Percentiles rank a stretch among this genome's conserved stretches.
These are phyloP conservation scores for Bombus waltoni DNA, from an alignment of 1,140 invertebrate species.

Conservation along the genomic window DNA sequence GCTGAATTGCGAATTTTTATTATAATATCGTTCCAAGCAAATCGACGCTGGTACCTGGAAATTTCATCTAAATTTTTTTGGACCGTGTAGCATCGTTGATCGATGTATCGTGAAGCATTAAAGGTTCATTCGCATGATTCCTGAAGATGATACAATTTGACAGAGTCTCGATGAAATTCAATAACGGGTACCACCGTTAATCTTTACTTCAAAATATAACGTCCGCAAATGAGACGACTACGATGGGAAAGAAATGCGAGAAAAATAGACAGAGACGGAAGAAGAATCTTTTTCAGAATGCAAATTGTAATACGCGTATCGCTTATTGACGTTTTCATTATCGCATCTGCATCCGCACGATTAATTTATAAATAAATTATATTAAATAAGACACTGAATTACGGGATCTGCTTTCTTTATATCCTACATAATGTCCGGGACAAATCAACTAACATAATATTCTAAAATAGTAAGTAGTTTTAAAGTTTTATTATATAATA, in stretches of 20 bases:
- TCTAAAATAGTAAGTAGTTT: neutral
- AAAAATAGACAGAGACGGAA: slow-evolving; percentile 68
- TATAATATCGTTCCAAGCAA: slow-evolving; percentile 41
- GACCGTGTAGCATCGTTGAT: slow-evolving; percentile 7
- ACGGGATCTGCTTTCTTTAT: neutral
- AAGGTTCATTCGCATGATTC: neutral
- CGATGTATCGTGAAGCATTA: neutral
- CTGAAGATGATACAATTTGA: slow-evolving; percentile 8
- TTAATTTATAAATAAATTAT: slow-evolving; percentile 84
- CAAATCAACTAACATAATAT: neutral
- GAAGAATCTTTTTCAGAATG: slow-evolving; percentile 79
- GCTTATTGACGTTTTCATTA: slow-evolving; percentile 83
- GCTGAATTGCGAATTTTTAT: slow-evolving; percentile 52
- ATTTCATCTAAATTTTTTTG: slow-evolving; percentile 8
- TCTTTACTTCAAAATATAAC: neutral
- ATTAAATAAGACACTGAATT: slow-evolving; percentile 75
- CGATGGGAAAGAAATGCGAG: neutral
- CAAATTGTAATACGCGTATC: slow-evolving; percentile 82
- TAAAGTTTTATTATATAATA: neutral
- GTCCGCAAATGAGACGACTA: slow-evolving; percentile 4
- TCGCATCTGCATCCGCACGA: slow-evolving; percentile 83
- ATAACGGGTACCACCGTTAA: slow-evolving; percentile 12
- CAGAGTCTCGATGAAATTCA: slow-evolving; percentile 3
- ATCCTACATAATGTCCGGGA: neutral
- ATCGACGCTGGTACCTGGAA: slow-evolving; percentile 27